These are phyloP conservation scores for Aplysia californica DNA, from an alignment of 1,140 invertebrate species.

Conservation along the genomic window DNA sequence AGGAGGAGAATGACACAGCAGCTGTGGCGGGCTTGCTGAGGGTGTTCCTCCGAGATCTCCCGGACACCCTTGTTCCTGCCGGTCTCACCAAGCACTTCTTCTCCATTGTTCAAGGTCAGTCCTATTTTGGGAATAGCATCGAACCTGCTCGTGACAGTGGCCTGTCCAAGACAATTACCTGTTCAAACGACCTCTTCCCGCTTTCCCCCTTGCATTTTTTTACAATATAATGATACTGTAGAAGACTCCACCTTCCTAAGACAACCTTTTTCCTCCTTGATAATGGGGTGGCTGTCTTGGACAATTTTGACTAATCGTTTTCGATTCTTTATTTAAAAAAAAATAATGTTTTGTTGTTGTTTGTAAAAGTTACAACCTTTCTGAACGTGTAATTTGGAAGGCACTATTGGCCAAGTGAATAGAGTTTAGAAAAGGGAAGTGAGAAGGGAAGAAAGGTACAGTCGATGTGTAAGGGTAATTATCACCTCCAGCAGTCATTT, in stretches of 20 bases:
- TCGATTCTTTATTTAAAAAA: background rate
- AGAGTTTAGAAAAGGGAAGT: too few relatives aligned
- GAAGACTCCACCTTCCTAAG: background rate
- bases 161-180: too few relatives aligned
- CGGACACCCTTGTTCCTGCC: constrained; percentile 66
- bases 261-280: too few relatives aligned
- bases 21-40: constrained; percentile 67
- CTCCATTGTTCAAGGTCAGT: constrained; percentile 45
- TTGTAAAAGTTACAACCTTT: too few relatives aligned
- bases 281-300: background rate
- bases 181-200: too few relatives aligned
- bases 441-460: too few relatives aligned
- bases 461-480: too few relatives aligned
- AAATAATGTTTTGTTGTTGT: too few relatives aligned
- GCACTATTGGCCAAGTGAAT: too few relatives aligned
- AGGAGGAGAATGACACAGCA: constrained; percentile 63
- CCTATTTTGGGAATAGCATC: background rate
- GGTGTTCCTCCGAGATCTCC: constrained; percentile 67
- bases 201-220: too few relatives aligned
- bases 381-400: too few relatives aligned
- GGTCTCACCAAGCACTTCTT: constrained; percentile 59
- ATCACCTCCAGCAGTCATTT: too few relatives aligned
- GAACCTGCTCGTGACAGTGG: background rate
- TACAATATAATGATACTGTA: background rate
- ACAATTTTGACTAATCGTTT: background rate